A percentile compares a stretch with the other conserved stretches of the same genome.
phyloP scores from a whole-genome alignment of 2,888 invertebrate genomes.

The Allolobophora icterica region DNA sequence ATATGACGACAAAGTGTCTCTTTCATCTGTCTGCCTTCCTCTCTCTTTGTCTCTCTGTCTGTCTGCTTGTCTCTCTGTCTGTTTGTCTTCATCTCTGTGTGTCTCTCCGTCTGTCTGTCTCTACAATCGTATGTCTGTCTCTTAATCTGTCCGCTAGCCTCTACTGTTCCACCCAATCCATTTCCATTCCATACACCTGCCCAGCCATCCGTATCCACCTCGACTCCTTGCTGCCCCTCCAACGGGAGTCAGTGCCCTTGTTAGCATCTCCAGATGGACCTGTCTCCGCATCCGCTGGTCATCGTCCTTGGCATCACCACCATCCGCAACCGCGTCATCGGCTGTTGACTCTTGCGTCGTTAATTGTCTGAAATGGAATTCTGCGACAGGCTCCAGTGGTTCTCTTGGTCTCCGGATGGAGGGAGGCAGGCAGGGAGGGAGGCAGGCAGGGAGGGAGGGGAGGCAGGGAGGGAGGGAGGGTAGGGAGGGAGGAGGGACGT shows the following conservation, averaged over 20 bases:
- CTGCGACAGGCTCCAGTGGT: no score
- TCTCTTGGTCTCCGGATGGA: no score
- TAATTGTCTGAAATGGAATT: slow-evolving; percentile 3
- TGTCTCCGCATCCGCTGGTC: not conserved
- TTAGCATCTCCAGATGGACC: not conserved
- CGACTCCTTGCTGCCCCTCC: not conserved
- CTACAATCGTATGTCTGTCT: no score
- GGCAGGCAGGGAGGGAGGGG: not conserved
- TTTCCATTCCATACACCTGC: not conserved
- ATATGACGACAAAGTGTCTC: no score
- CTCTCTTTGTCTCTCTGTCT: no score
- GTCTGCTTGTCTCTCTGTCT: no score
- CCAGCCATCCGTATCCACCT: not conserved
- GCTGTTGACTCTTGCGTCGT: not conserved
- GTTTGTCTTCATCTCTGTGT: not conserved
- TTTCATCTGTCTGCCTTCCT: no score
- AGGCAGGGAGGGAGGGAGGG: no score
- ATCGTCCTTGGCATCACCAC: not conserved
- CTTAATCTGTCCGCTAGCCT: not conserved
- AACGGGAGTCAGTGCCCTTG: not conserved
- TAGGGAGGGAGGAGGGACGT: no score
- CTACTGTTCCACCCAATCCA: not conserved
- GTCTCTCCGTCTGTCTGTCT: not conserved
- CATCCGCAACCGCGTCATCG: not conserved
- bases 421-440: no score